Evolutionary conservation across 2,797 vertebrate genomes (phyloP), one percentile per base, ranked within the genome.

Genomic region (Falco peregrinus): DNA sequence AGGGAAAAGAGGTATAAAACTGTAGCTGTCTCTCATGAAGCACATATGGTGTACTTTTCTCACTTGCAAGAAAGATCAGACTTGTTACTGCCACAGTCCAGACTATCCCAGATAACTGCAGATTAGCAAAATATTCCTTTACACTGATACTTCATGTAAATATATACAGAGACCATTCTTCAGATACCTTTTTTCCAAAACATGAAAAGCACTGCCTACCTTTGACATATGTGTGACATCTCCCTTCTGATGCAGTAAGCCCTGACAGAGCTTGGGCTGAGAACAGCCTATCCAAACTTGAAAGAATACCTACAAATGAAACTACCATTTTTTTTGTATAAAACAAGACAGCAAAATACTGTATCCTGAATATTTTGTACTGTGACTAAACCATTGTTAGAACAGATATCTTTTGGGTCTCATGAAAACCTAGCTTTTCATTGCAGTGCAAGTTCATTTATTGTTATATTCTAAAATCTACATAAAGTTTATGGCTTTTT

Each of bases 401-500:
- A 93, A 56, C 12, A 56, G 51, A 47, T 89, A 94, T 95, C 86
- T 94, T 95, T 63, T 6, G 77, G 64, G 33, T 64, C 71, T 93
- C 53, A 59, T 87, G 75, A 91, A 97, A 96, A 67, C 7, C 50
- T 31, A 75, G 60, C 50, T 79, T 95, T 95, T 93, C 68, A 70
- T 60, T 81, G 60, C 60, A 48, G 54, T 83, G 63, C 7, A 3
- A 76, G 41, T 91, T 41, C 53, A 57, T 87, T 97, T 95, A 78
- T 79, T 78, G 71, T 74, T 88, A 17, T 48, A 85, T 93, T 97
- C 91, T 75, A 71, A 96, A 95, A 94, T 90, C 92, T 95, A 71
- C 90, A 95, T 93, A 80, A 96, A 96, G 71, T 93, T 95, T 96
- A 97, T 73, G 70, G 67, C 45, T 96, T 74, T 96, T 97, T 96